Conservation (phyloP, 2,113 vertebrate species). For the Vanacampus margaritifer region DNA sequence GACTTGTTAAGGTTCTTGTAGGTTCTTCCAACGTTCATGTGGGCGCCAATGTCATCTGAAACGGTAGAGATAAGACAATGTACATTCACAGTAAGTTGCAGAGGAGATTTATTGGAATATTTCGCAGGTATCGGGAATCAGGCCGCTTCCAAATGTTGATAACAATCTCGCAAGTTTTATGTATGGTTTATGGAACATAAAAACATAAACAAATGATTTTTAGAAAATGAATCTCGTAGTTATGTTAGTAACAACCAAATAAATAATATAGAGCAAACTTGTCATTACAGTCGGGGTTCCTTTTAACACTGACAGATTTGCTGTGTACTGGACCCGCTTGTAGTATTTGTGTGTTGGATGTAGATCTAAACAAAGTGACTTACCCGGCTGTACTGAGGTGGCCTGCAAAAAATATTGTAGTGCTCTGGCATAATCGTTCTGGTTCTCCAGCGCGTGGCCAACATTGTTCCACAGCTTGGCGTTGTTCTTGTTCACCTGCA, state of each 20-base stretch:
- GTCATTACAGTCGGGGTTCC: no score
- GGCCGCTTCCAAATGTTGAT: neutral
- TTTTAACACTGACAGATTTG: no score
- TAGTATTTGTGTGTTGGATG: no score
- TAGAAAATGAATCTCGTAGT: no score
- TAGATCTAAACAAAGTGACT: constrained; percentile 16
- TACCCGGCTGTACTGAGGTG: constrained; percentile 94
- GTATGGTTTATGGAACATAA: no score
- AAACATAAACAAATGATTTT: no score
- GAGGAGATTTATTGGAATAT: neutral
- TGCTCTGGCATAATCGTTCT: constrained; percentile 88
- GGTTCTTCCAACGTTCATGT: constrained; percentile 98
- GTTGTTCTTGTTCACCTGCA: constrained; percentile 96
- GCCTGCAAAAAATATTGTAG: constrained; percentile 93
- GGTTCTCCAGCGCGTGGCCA: constrained; percentile 94
- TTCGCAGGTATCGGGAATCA: neutral
- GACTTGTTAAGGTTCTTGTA: constrained; percentile 96
- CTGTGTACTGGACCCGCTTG: no score
- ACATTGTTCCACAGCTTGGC: constrained; percentile 99
- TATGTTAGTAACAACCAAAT: no score
- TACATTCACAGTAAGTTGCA: neutral
- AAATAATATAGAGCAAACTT: no score
- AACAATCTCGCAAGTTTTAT: neutral
- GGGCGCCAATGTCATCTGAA: constrained; percentile 94
- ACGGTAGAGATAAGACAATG: constrained; percentile 1